These are phyloP conservation scores for Toxotes jaculatrix DNA, from an alignment of 2,113 vertebrate genomes.

Conservation along the genomic window DNA sequence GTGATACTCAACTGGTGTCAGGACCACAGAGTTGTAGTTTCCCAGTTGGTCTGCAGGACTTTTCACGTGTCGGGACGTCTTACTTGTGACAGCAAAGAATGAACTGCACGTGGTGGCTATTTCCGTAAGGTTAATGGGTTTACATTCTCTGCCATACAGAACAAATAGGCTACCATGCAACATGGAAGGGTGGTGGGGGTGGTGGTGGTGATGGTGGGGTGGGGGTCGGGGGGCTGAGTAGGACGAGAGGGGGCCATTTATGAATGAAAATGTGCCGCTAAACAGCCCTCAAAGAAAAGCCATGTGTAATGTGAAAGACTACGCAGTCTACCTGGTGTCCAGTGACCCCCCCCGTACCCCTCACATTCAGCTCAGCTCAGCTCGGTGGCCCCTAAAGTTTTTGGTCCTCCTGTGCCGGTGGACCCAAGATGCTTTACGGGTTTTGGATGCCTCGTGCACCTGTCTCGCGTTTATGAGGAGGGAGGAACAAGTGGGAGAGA, in stretches of 20 bases:
- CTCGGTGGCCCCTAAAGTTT: conserved; percentile 19
- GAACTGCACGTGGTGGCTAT: conserved; percentile 68
- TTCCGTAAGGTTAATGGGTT: conserved; percentile 73
- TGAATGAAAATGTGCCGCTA: conserved; percentile 11
- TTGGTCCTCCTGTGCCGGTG: conserved; percentile 4
- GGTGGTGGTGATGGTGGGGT: neutral
- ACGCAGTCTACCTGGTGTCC: conserved; percentile 18
- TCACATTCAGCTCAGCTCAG: neutral
- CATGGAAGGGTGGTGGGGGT: neutral
- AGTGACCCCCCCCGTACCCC: too few relatives aligned
- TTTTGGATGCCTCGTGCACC: conserved; percentile 55
- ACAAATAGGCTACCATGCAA: conserved; percentile 52
- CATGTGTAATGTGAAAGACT: conserved; percentile 10
- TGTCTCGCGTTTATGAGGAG: conserved; percentile 57
- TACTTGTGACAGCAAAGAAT: conserved; percentile 69
- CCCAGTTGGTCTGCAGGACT: conserved; percentile 30
- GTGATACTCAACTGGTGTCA: conserved; percentile 36
- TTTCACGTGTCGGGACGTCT: conserved; percentile 61
- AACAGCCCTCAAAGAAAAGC: conserved; percentile 14
- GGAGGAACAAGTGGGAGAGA: conserved; percentile 69
- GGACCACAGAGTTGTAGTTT: neutral
- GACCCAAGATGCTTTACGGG: conserved; percentile 48
- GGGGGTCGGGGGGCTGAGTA: too few relatives aligned
- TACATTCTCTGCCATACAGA: conserved; percentile 65
- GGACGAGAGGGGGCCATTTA: neutral